These are phyloP conservation scores for Atta cephalotes DNA, from an alignment of 1,140 invertebrate species.

Conservation along the genomic window DNA sequence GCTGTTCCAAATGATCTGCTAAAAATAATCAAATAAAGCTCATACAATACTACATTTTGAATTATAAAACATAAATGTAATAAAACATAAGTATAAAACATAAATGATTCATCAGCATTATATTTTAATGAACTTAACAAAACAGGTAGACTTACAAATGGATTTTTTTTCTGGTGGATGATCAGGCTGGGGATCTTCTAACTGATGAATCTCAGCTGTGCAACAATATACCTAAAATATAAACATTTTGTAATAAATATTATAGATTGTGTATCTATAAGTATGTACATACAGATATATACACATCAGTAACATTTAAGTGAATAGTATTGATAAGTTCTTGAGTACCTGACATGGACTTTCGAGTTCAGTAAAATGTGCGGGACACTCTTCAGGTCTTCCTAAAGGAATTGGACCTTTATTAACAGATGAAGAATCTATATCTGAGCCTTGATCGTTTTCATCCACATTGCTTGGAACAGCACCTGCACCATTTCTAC, in stretches of 20 bases:
- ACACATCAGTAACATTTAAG: constrained; percentile 6
- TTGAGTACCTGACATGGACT: constrained; percentile 80
- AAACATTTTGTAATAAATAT: constrained; percentile 15
- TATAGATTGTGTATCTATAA: background rate
- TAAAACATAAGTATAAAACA: background rate
- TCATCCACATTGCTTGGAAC: constrained; percentile 83
- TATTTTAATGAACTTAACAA: background rate
- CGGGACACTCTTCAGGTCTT: constrained; percentile 80
- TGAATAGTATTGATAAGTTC: background rate
- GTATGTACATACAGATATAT: background rate
- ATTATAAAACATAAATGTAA: background rate
- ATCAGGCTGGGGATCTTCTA: constrained; percentile 82
- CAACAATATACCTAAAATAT: constrained; percentile 81
- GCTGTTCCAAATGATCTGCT: constrained; percentile 84
- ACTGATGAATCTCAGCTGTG: constrained; percentile 81
- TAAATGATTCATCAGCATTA: background rate
- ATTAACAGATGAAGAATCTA: constrained; percentile 73
- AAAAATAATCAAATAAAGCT: constrained; percentile 50
- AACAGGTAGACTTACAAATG: constrained; percentile 76
- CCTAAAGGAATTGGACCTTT: constrained; percentile 80
- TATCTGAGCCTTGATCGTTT: constrained; percentile 81
- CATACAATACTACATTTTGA: background rate
- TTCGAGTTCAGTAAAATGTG: constrained; percentile 81
- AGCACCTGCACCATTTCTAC: constrained; percentile 79
- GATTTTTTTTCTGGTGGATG: constrained; percentile 83